A percentile compares a stretch with the other conserved stretches of the same genome.
phyloP scores from a whole-genome alignment of 2,888 invertebrate species.

The Drosophila emarginata region DNA sequence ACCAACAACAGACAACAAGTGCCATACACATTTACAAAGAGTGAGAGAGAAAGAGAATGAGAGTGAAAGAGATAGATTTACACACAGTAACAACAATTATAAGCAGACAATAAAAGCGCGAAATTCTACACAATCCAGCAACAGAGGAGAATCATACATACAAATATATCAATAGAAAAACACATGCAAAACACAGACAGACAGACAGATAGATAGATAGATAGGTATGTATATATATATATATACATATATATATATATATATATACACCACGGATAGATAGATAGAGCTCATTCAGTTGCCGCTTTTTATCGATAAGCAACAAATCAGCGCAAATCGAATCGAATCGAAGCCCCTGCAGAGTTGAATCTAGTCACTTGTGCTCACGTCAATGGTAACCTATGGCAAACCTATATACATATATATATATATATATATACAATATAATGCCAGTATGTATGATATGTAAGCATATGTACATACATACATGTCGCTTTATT shows the following conservation, averaged over 20 bases:
- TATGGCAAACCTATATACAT: not conserved
- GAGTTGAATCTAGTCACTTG: slow-evolving; percentile 56
- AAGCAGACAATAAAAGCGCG: slow-evolving; percentile 66
- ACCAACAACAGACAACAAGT: slow-evolving; percentile 29
- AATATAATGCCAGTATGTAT: not conserved
- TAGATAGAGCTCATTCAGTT: slow-evolving; percentile 60
- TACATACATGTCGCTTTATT: not conserved
- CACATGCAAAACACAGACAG: too few species aligned
- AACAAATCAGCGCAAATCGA: slow-evolving; percentile 42
- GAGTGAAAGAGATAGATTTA: not conserved
- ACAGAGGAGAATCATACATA: slow-evolving; percentile 9
- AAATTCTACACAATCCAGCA: slow-evolving; percentile 54
- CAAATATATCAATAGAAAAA: slow-evolving; percentile 6
- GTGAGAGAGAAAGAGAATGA: not conserved
- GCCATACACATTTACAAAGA: not conserved
- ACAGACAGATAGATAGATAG: slow-evolving; percentile 8
- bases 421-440: slow-evolving; percentile 4
- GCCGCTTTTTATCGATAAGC: slow-evolving; percentile 59
- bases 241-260: not conserved
- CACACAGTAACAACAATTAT: slow-evolving; percentile 34
- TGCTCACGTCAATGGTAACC: slow-evolving; percentile 36
- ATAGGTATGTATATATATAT: not conserved
- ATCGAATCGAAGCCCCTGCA: slow-evolving; percentile 32
- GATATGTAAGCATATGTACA: not conserved
- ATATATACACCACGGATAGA: slow-evolving; percentile 35